These are phyloP conservation scores for Saguinus midas DNA, from an alignment of 2,113 vertebrate species.

Conservation along the genomic window DNA sequence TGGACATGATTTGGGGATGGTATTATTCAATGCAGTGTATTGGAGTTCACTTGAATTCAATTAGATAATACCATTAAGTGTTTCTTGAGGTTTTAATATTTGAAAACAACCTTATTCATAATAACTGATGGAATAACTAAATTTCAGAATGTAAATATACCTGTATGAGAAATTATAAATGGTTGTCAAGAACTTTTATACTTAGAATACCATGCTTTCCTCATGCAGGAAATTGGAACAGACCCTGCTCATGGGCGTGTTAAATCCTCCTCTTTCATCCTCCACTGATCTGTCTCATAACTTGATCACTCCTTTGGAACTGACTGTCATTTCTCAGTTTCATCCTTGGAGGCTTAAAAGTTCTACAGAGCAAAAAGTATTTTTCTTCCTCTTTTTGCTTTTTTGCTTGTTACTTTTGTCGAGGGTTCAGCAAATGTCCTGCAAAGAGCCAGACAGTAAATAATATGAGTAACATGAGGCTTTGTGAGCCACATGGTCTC, in stretches of 20 bases:
- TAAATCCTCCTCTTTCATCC: background rate
- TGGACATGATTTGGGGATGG: background rate
- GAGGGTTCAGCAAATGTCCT: background rate
- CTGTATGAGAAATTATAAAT: background rate
- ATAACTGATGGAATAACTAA: background rate
- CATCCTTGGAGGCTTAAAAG: background rate
- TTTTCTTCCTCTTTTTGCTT: background rate
- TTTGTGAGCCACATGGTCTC: too few relatives aligned
- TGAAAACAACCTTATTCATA: background rate
- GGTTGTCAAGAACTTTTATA: background rate
- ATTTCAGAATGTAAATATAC: background rate
- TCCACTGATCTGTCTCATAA: background rate
- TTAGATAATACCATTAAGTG: background rate
- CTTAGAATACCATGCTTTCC: background rate
- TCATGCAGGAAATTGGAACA: background rate
- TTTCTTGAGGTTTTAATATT: background rate
- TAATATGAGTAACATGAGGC: background rate
- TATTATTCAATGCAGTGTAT: background rate
- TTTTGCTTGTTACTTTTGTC: background rate
- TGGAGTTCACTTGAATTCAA: background rate
- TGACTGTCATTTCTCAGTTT: background rate
- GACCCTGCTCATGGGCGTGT: background rate
- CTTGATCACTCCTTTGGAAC: background rate
- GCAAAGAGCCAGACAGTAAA: background rate
- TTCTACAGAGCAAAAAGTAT: background rate